These are phyloP conservation scores for Aythya fuligula DNA, from an alignment of 2,797 vertebrate species.

Conservation along the genomic window DNA sequence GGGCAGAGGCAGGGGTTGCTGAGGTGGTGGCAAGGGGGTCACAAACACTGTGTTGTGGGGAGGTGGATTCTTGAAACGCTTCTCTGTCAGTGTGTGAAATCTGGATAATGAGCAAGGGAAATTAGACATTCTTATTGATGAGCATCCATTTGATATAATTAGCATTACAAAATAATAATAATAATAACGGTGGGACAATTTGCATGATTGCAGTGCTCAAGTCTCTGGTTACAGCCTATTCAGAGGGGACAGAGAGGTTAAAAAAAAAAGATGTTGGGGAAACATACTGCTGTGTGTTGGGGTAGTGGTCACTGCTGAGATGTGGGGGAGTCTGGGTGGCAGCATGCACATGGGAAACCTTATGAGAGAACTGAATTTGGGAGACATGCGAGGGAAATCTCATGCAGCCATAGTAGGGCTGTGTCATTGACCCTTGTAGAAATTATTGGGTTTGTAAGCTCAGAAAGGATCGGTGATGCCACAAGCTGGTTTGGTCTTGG, in stretches of 20 bases:
- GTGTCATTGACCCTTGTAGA: neutral
- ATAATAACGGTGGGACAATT: constrained; percentile 26
- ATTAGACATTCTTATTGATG: constrained; percentile 36
- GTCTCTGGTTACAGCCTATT: neutral
- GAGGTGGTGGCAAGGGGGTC: neutral
- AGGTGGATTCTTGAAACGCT: constrained; percentile 2
- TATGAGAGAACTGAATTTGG: neutral
- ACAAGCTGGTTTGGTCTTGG: neutral
- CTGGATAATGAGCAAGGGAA: constrained; percentile 50
- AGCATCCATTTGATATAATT: constrained; percentile 55
- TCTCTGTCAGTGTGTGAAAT: neutral
- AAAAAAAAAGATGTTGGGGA: neutral
- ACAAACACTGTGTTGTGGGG: neutral
- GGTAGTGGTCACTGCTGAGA: neutral
- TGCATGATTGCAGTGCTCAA: constrained; percentile 27
- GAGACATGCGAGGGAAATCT: fast-evolving
- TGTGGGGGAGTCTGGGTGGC: neutral
- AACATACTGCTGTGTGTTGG: neutral
- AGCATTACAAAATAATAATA: constrained; percentile 53
- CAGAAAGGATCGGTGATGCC: neutral
- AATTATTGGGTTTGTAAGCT: neutral
- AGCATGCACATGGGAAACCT: neutral
- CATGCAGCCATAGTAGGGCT: neutral
- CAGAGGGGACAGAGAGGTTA: constrained; percentile 6
- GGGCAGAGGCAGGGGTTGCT: neutral